phyloP scores from a whole-genome alignment of 2,797 vertebrate species.

The Emys orbicularis region DNA sequence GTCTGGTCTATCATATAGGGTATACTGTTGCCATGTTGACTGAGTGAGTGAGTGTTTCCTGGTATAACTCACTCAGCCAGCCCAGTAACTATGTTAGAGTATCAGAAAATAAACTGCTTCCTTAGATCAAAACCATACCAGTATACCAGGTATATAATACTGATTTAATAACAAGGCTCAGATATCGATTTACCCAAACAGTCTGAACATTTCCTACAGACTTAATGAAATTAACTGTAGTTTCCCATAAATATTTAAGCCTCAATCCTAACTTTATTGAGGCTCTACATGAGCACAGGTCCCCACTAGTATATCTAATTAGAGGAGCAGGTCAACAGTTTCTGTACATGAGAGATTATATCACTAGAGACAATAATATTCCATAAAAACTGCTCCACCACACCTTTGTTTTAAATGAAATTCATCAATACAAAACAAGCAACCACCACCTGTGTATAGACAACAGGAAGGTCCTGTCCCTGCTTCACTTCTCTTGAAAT shows the following conservation, averaged over 20 bases:
- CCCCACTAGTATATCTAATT: not conserved
- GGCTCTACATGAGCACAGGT: not conserved
- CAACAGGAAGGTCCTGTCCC: not conserved
- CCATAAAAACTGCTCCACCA: not conserved
- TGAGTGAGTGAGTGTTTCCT: not conserved
- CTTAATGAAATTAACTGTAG: not conserved
- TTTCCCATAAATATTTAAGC: not conserved
- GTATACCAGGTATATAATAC: not conserved
- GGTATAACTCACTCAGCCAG: not conserved
- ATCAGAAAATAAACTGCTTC: not conserved
- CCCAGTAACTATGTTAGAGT: not conserved
- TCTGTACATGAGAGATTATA: not conserved
- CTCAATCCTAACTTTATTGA: slow-evolving; percentile 2
- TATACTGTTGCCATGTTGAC: not conserved
- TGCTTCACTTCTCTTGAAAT: not conserved
- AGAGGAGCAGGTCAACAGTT: not conserved
- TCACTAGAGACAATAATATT: not conserved
- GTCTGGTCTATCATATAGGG: not conserved
- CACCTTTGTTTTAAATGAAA: not conserved
- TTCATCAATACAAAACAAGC: slow-evolving; percentile 1
- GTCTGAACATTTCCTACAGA: not conserved
- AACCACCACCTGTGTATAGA: not conserved
- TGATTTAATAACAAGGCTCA: not conserved
- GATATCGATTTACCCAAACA: not conserved
- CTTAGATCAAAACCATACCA: not conserved